Conservation (phyloP, 2,888 invertebrate genomes). For the Acronicta alni region DNA sequence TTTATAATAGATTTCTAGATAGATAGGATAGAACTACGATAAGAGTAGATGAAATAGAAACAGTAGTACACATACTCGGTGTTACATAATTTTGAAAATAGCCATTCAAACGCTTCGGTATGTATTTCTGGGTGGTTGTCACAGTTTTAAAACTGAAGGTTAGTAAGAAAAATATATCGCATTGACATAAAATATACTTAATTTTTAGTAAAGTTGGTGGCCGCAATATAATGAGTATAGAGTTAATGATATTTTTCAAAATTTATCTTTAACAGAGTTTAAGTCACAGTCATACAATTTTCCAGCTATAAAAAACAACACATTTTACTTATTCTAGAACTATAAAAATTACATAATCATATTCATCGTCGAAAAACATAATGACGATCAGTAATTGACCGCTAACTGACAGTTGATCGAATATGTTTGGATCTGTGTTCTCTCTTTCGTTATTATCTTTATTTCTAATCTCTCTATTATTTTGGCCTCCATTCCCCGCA, state of each 20-base stretch:
- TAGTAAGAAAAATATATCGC: no score
- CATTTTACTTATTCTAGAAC: constrained; percentile 61
- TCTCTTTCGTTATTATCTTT: constrained; percentile 72
- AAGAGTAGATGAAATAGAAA: constrained; percentile 42
- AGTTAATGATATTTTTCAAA: neutral
- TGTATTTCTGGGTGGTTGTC: no score
- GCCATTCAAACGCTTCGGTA: neutral
- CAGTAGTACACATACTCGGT: constrained; percentile 13
- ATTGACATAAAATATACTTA: no score
- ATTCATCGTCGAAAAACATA: constrained; percentile 71
- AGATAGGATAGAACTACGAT: constrained; percentile 48
- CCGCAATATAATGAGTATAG: no score
- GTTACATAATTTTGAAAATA: constrained; percentile 2
- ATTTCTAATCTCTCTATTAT: constrained; percentile 65
- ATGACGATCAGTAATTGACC: constrained; percentile 81
- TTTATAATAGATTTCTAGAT: constrained; percentile 49
- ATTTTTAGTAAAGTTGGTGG: no score
- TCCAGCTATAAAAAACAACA: constrained; percentile 32
- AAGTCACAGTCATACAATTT: constrained; percentile 44
- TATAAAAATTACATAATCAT: constrained; percentile 70
- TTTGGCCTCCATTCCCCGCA: constrained; percentile 55
- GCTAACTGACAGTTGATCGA: constrained; percentile 66
- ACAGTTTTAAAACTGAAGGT: neutral
- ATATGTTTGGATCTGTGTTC: constrained; percentile 64
- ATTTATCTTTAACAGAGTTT: constrained; percentile 8